Evolutionary conservation across 2,888 invertebrate species (phyloP).

Genomic region (Tinea trinotella): DNA sequence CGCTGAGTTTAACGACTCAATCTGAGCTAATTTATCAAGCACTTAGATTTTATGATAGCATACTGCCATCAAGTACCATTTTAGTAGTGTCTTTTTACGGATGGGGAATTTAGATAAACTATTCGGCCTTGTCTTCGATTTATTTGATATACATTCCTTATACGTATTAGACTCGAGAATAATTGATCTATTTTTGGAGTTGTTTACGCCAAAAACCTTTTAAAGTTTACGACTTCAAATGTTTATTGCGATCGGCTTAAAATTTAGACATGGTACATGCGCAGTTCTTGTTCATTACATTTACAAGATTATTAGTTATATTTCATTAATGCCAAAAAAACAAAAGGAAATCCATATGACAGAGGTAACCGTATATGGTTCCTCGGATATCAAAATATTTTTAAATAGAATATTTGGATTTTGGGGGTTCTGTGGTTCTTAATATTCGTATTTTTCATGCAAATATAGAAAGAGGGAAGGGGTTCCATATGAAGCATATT

Average conservation of each 20-base stretch:
- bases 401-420: no score
- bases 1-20: background rate
- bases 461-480: background rate
- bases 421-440: background rate
- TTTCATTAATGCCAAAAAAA: no score
- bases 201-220: background rate
- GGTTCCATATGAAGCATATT: background rate
- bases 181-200: background rate
- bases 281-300: no score
- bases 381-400: no score
- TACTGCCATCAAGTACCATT: background rate
- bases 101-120: conserved; percentile 8
- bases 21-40: background rate
- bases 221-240: background rate
- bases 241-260: background rate
- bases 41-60: background rate
- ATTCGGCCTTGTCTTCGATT: background rate
- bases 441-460: conserved; percentile 8
- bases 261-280: background rate
- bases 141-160: background rate
- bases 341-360: no score
- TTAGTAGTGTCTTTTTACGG: conserved; percentile 6
- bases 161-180: background rate
- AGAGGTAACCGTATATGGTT: no score
- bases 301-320: no score